These are phyloP conservation scores for Sebastes oblongus DNA, from an alignment of 2,797 vertebrate species.

Conservation along the genomic window DNA sequence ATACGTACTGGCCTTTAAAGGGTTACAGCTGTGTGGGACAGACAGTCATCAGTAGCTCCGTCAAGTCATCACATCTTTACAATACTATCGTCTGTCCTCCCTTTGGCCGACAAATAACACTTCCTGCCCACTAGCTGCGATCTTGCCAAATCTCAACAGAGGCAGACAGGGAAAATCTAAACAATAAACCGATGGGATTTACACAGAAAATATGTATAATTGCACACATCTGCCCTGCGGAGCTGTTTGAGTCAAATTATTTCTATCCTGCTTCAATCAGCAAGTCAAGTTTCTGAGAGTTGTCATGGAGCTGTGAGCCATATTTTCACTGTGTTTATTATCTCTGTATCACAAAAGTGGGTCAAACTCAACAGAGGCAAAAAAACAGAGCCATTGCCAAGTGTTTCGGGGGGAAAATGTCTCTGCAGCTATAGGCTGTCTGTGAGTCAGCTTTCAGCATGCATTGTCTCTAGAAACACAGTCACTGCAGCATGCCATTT, in stretches of 20 bases:
- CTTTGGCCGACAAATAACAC: slow-evolving; percentile 13
- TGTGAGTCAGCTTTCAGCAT: slow-evolving; percentile 9
- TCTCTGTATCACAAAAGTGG: slow-evolving; percentile 61
- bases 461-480: slow-evolving; percentile 32
- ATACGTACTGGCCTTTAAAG: neutral
- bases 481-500: slow-evolving; percentile 5
- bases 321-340: slow-evolving; percentile 55
- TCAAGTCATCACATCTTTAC: slow-evolving; percentile 41
- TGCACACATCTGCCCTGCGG: slow-evolving; percentile 41
- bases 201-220: slow-evolving; percentile 25
- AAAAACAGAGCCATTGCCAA: slow-evolving; percentile 44
- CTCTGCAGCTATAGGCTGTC: slow-evolving; percentile 1
- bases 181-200: slow-evolving; percentile 30
- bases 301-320: slow-evolving; percentile 20
- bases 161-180: neutral
- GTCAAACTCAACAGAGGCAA: slow-evolving; percentile 45
- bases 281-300: slow-evolving; percentile 21
- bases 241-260: slow-evolving; percentile 18
- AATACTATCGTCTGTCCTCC: slow-evolving; percentile 20
- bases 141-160: slow-evolving; percentile 13
- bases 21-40: slow-evolving; percentile 24
- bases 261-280: slow-evolving; percentile 39
- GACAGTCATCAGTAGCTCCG: neutral
- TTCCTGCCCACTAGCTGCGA: slow-evolving; percentile 11
- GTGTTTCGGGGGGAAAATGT: slow-evolving; percentile 8